Percentiles rank a stretch among this genome's conserved stretches.
Evolutionary conservation across 1,140 invertebrate genomes (phyloP).

Genomic region (Aphelenchoides avenae): DNA sequence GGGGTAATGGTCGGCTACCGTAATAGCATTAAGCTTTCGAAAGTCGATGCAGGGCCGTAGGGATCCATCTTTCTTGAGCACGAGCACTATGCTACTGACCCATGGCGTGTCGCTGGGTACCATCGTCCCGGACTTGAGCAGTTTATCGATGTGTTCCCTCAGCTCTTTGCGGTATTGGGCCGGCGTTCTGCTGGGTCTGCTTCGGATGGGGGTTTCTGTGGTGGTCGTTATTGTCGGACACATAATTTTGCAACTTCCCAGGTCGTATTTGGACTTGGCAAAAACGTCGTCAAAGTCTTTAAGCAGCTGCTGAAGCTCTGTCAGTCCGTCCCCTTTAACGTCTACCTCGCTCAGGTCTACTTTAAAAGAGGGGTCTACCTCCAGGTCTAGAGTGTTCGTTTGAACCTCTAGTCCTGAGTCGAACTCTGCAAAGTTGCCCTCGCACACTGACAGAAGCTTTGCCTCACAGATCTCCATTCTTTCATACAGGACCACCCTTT

Average conservation of each 20-base stretch:
- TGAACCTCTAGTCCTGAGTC: too few species aligned
- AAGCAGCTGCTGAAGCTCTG: neutral
- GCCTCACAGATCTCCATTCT: too few species aligned
- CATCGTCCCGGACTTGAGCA: constrained; percentile 3
- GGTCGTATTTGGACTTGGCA: constrained; percentile 8
- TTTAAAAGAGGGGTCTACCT: constrained; percentile 4
- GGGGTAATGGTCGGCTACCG: constrained; percentile 62
- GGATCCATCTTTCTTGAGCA: constrained; percentile 17
- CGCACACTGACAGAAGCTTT: too few species aligned
- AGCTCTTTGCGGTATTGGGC: neutral
- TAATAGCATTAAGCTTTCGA: constrained; percentile 60
- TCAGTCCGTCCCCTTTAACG: constrained; percentile 2
- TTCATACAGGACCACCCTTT: too few species aligned
- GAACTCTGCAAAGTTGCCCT: too few species aligned
- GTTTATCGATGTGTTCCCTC: neutral
- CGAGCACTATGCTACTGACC: constrained; percentile 4
- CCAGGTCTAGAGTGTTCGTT: too few species aligned
- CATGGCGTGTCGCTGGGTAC: constrained; percentile 8
- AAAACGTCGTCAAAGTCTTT: constrained; percentile 8
- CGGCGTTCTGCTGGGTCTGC: constrained; percentile 3
- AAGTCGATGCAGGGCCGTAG: constrained; percentile 62
- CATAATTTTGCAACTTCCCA: neutral
- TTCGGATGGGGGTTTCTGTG: constrained; percentile 1
- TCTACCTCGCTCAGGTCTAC: neutral
- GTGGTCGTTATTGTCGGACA: constrained; percentile 3